Conservation (phyloP, 2,113 vertebrate genomes). For the Kryptolebias marmoratus region DNA sequence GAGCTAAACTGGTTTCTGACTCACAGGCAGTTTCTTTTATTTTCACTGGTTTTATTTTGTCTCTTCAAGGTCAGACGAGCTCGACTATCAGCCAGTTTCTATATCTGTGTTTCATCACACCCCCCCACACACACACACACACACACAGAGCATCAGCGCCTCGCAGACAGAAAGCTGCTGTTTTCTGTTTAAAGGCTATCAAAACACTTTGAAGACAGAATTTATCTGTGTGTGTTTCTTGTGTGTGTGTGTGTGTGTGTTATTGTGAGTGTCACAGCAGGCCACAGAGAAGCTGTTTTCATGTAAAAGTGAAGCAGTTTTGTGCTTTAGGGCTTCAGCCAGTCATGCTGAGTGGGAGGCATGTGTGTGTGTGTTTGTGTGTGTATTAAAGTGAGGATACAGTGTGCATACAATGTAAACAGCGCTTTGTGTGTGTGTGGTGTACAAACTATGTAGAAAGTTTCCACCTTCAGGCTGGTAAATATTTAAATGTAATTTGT, state of each 20-base stretch:
- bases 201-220: constrained; percentile 59
- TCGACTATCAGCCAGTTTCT: no score
- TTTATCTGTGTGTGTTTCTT: constrained; percentile 22
- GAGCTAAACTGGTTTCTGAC: neutral
- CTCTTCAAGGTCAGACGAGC: constrained; percentile 65
- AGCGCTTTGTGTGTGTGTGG: constrained; percentile 21
- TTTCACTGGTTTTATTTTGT: constrained; percentile 18
- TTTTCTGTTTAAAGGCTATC: constrained; percentile 61
- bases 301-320: constrained; percentile 54
- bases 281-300: constrained; percentile 42
- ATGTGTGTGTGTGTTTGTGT: constrained; percentile 59
- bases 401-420: neutral
- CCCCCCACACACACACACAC: neutral
- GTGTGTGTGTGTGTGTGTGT: constrained; percentile 10
- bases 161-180: constrained; percentile 45
- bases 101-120: constrained; percentile 20
- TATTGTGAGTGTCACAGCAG: constrained; percentile 5
- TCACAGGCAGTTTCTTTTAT: neutral
- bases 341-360: constrained; percentile 57
- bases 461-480: constrained; percentile 57
- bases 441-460: constrained; percentile 34
- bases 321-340: constrained; percentile 51
- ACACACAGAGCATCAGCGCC: constrained; percentile 9
- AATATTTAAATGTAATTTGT: constrained; percentile 68
- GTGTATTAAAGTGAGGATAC: no score